These are phyloP conservation scores for Vidua macroura DNA, from an alignment of 2,113 vertebrate genomes.

Conservation along the genomic window DNA sequence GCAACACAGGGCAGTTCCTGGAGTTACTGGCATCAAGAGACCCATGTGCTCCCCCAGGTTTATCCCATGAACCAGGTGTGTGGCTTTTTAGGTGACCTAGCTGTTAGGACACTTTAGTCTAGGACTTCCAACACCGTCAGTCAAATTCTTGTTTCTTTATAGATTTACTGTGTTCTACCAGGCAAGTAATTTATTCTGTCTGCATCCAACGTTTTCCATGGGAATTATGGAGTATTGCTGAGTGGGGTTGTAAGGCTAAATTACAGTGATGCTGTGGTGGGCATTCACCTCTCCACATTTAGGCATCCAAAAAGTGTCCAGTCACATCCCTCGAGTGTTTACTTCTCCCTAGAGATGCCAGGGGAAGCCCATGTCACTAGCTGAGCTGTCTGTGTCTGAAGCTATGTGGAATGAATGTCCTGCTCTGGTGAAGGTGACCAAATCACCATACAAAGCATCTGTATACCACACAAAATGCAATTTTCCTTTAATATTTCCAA, in stretches of 20 bases:
- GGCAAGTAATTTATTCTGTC: neutral
- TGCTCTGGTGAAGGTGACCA: neutral
- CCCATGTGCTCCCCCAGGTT: neutral
- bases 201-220: neutral
- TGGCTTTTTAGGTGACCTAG: neutral
- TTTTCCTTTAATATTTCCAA: neutral
- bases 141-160: neutral
- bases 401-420: neutral
- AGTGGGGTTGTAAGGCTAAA: neutral
- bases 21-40: neutral
- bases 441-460: neutral
- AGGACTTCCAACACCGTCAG: neutral
- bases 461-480: neutral
- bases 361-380: neutral
- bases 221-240: neutral
- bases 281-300: neutral
- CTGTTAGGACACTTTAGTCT: neutral
- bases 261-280: neutral
- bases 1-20: rapidly evolving
- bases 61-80: neutral
- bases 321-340: rapidly evolving
- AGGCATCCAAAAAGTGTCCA: neutral
- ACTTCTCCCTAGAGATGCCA: neutral
- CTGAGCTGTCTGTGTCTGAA: neutral
- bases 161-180: neutral